Conservation (phyloP, 2,113 vertebrate species). For the Phoenicopterus ruber region DNA sequence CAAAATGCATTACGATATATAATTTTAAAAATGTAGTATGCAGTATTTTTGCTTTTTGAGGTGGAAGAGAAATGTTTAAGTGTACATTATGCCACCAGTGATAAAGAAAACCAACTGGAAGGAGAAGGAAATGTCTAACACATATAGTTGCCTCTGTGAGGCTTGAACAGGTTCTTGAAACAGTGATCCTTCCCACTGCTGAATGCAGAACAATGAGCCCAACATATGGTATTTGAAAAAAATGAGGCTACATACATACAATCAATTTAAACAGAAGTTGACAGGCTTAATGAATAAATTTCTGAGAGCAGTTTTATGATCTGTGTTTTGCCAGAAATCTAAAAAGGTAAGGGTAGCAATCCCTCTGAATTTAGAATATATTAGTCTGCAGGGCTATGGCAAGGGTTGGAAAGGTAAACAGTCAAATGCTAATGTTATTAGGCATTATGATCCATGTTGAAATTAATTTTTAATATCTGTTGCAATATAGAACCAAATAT, state of each 20-base stretch:
- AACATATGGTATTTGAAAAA: background rate
- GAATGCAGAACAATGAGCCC: background rate
- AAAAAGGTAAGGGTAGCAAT: background rate
- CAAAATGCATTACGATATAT: background rate
- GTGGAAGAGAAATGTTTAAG: background rate
- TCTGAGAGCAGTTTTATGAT: background rate
- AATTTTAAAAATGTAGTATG: background rate
- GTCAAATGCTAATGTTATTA: background rate
- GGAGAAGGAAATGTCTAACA: background rate
- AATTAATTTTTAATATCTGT: background rate
- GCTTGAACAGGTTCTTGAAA: background rate
- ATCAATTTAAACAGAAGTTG: background rate
- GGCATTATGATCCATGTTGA: background rate
- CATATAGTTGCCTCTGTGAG: background rate
- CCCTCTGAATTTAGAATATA: background rate
- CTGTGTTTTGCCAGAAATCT: background rate
- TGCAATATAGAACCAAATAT: background rate
- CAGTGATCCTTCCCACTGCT: background rate
- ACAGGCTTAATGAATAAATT: background rate
- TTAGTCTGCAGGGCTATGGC: background rate
- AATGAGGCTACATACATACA: background rate
- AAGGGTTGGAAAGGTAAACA: background rate
- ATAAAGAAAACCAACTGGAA: background rate
- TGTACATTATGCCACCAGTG: background rate
- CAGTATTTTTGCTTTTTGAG: background rate